Evolutionary conservation across 2,888 invertebrate species (phyloP).

Genomic region (Ormyrus thymus): DNA sequence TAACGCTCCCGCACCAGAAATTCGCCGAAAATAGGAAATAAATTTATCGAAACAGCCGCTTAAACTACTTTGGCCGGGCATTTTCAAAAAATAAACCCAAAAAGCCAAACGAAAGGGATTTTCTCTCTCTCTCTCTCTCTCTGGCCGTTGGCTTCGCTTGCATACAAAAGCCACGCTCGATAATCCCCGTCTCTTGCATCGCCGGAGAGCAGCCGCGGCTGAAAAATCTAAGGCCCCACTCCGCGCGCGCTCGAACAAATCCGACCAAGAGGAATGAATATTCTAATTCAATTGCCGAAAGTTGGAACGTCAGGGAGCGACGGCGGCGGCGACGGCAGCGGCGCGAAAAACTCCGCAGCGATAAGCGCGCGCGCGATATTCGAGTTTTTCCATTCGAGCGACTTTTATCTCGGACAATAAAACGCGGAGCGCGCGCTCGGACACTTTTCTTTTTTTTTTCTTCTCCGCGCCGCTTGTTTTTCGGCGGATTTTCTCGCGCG

Average conservation of each 20-base stretch:
- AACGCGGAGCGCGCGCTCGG: slow-evolving; percentile 35
- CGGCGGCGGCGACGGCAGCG: background rate
- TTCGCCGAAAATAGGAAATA: no score
- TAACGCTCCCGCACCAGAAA: no score
- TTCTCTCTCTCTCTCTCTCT: no score
- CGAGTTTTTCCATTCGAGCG: slow-evolving; percentile 53
- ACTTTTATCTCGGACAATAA: slow-evolving; percentile 54
- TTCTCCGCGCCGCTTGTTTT: background rate
- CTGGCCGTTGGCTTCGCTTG: no score
- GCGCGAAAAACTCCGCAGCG: slow-evolving; percentile 36
- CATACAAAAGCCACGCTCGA: background rate
- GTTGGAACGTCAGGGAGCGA: slow-evolving; percentile 8
- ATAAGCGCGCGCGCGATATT: slow-evolving; percentile 24
- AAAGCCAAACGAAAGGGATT: no score
- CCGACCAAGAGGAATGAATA: slow-evolving; percentile 8
- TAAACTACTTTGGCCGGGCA: no score
- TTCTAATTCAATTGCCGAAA: slow-evolving; percentile 52
- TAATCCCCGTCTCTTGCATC: background rate
- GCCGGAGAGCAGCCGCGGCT: background rate
- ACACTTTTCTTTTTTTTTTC: slow-evolving; percentile 7
- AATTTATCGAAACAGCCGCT: no score
- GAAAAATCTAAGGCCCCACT: background rate
- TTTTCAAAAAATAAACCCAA: no score
- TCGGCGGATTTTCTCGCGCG: no score
- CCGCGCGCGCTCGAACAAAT: slow-evolving; percentile 9